These are phyloP conservation scores for Dexiosoma caninum DNA, from an alignment of 2,888 invertebrate genomes.

Conservation along the genomic window DNA sequence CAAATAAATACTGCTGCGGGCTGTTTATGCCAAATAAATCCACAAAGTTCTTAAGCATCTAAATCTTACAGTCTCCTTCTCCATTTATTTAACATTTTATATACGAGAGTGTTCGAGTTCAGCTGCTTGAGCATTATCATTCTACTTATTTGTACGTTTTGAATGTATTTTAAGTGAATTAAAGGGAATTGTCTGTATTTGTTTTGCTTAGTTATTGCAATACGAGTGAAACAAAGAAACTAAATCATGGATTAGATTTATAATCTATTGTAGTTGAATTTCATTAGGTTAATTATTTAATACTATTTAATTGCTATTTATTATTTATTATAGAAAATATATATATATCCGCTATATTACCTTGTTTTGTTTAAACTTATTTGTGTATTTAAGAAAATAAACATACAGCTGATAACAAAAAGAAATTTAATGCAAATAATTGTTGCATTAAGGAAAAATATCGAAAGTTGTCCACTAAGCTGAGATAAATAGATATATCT, in stretches of 20 bases:
- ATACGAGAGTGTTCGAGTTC: background rate
- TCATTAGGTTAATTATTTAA: constrained; percentile 53
- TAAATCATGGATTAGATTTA: constrained; percentile 20
- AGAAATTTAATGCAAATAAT: too few relatives aligned
- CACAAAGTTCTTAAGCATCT: constrained; percentile 36
- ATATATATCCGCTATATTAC: too few relatives aligned
- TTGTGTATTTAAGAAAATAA: background rate
- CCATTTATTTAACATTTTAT: background rate
- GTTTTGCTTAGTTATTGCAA: background rate
- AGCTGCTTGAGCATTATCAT: background rate
- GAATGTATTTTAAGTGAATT: constrained; percentile 8
- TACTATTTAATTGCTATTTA: constrained; percentile 48
- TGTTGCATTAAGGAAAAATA: too few relatives aligned
- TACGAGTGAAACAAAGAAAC: background rate
- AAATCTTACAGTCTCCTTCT: constrained; percentile 16
- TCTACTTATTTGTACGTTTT: background rate
- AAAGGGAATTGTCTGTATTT: constrained; percentile 18
- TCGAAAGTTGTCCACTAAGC: too few relatives aligned
- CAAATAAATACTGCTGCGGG: constrained; percentile 59
- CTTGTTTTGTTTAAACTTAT: too few relatives aligned
- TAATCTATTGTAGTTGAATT: constrained; percentile 33
- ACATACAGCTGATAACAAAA: background rate
- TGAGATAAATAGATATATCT: too few relatives aligned
- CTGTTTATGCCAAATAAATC: constrained; percentile 47
- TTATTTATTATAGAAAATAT: constrained; percentile 14